These are phyloP conservation scores for Crotophaga sulcirostris DNA, from an alignment of 2,113 vertebrate species.

Conservation along the genomic window DNA sequence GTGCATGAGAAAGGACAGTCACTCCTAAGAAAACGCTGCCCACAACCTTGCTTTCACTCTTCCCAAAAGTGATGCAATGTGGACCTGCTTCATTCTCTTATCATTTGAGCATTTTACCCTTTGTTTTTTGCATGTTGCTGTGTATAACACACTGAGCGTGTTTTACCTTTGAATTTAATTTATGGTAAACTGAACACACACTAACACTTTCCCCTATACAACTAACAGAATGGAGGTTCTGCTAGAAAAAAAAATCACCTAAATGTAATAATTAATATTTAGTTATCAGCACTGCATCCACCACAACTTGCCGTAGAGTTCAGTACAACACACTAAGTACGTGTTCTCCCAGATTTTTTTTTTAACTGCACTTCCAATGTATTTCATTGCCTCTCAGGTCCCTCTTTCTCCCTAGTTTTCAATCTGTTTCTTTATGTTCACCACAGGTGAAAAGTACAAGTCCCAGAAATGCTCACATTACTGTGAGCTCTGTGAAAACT, in stretches of 20 bases:
- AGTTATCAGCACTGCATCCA: background rate
- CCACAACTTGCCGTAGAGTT: background rate
- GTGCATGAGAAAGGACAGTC: background rate
- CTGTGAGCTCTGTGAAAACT: background rate
- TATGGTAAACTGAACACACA: background rate
- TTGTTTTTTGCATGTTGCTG: background rate
- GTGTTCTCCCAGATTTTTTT: background rate
- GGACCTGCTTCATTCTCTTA: background rate
- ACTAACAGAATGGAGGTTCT: background rate
- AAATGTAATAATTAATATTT: background rate
- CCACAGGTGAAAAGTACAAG: rapidly evolving
- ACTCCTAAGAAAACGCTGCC: background rate
- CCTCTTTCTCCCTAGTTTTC: background rate
- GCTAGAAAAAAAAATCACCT: background rate
- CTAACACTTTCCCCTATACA: rapidly evolving
- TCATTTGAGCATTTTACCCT: background rate
- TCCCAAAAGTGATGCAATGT: background rate
- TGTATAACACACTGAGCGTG: rapidly evolving
- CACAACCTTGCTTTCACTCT: background rate
- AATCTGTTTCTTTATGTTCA: background rate
- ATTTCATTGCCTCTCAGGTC: background rate
- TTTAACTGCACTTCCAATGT: background rate
- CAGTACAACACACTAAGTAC: background rate
- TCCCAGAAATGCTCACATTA: rapidly evolving
- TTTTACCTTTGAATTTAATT: background rate